Conservation (phyloP, 1,140 invertebrate genomes). For the Cydia fagiglandana region DNA sequence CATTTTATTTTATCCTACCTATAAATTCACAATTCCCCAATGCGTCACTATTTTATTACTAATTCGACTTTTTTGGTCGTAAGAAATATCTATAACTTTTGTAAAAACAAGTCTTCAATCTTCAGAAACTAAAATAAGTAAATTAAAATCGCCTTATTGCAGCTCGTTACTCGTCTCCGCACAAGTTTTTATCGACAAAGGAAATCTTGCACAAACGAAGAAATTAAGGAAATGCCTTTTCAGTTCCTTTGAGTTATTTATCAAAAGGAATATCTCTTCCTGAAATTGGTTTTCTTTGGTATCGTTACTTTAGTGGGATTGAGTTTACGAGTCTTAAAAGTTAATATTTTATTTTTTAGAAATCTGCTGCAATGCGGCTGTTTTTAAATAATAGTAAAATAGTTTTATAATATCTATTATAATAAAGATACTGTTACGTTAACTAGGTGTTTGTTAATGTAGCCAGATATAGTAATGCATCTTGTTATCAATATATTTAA, state of each 20-base stretch:
- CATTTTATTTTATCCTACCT: too few species aligned
- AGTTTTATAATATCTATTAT: too few species aligned
- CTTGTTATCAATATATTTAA: neutral
- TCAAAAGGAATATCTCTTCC: neutral
- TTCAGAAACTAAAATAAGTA: neutral
- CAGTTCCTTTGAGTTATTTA: neutral
- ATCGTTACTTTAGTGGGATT: neutral
- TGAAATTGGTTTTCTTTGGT: neutral
- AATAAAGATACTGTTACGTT: too few species aligned
- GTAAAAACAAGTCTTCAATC: neutral
- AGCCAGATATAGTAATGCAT: neutral
- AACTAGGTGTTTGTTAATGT: too few species aligned
- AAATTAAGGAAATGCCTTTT: constrained; percentile 5
- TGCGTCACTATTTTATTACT: too few species aligned
- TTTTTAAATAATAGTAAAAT: neutral
- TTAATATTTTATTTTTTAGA: neutral
- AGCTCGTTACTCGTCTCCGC: neutral
- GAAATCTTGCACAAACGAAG: constrained; percentile 1
- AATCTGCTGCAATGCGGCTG: neutral
- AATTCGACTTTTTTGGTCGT: too few species aligned
- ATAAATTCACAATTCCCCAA: too few species aligned
- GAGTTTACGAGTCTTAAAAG: neutral
- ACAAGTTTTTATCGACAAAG: constrained; percentile 6
- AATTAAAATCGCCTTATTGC: neutral
- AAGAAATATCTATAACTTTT: too few species aligned